Base-by-base conservation (phyloP, 2,888 invertebrate species). In the Pteria penguin region DNA sequence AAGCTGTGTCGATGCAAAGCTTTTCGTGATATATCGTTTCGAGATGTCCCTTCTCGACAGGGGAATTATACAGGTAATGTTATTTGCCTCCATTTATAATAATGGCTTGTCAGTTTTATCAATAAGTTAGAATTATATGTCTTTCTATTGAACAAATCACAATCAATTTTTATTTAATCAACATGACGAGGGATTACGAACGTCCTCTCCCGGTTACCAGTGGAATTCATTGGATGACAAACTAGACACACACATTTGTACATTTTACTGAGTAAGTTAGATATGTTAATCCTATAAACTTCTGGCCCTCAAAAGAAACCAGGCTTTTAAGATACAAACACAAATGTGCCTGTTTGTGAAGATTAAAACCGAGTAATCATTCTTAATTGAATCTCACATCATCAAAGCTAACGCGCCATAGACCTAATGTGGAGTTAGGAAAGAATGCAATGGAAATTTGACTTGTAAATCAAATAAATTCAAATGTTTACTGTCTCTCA, bases 351-450 rank as follows among this genome's bases (percentile, higher is more conserved):
- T 73, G 73, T 73, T 73, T 73, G 67, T 73, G 27, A 32, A 58
- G 73, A 73, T 73, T 73, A 73, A 73, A 58, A 67, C 60, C 61
- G 57, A 65, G 65, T 73, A 73, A 73, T 73, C 73, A 73, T 67
- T 73, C 61, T 61, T 67, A 73, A 73, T 73, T 73, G 67, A 73
- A 67, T 45, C 61, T 52, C 27, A 61, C 58, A 63, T 67, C 67
- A 61, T 73, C 73, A 73, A 73, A 73, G 72, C 57, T 62, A 72
- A 57, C 68, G 22, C n/a, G 26, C 24, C 22, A 29, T 24, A 57
- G 68, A 55, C 29, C 26, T 57, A 57, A 57, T 55, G 57, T 54
- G 31, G 31, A 57, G 55, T 54, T 29, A 57, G 29, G 57, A 22
- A 31, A 33, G 22, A 24, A 68, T 55, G 57, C 31, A 68, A 68